Conservation (phyloP, 2,888 invertebrate genomes). For the Antitype chi region DNA sequence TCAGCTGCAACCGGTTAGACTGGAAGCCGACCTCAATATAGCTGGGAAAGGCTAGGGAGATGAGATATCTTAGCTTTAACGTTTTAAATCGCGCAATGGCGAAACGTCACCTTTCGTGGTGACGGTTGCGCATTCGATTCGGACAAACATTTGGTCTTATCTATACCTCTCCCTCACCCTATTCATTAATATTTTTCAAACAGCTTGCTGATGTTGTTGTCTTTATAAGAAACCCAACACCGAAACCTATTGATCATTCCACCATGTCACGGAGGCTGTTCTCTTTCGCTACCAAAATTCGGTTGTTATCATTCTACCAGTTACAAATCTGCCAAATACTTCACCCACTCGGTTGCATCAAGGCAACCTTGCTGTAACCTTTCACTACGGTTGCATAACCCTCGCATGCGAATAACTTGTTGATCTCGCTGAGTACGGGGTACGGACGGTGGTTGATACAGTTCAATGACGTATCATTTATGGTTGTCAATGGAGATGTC, state of each 20-base stretch:
- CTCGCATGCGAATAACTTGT: constrained; percentile 49
- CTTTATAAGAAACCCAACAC: neutral
- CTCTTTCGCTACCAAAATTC: neutral
- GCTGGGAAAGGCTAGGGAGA: no score
- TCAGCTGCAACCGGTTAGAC: no score
- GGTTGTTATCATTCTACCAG: neutral
- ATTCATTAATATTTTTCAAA: neutral
- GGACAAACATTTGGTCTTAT: neutral
- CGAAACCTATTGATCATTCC: neutral
- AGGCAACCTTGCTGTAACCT: constrained; percentile 71
- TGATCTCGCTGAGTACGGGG: constrained; percentile 32
- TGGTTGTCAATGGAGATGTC: neutral
- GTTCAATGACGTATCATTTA: neutral
- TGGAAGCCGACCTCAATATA: no score
- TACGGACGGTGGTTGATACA: constrained; percentile 9
- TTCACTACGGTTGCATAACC: constrained; percentile 64
- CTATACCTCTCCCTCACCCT: neutral
- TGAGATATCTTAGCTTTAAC: neutral
- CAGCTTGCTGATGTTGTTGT: neutral
- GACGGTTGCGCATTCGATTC: neutral
- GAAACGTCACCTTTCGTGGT: neutral
- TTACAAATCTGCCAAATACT: constrained; percentile 32
- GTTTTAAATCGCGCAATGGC: neutral
- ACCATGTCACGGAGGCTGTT: neutral
- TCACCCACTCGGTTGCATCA: constrained; percentile 26